Conservation (phyloP, 2,797 vertebrate species). For the Spea hammondii region DNA sequence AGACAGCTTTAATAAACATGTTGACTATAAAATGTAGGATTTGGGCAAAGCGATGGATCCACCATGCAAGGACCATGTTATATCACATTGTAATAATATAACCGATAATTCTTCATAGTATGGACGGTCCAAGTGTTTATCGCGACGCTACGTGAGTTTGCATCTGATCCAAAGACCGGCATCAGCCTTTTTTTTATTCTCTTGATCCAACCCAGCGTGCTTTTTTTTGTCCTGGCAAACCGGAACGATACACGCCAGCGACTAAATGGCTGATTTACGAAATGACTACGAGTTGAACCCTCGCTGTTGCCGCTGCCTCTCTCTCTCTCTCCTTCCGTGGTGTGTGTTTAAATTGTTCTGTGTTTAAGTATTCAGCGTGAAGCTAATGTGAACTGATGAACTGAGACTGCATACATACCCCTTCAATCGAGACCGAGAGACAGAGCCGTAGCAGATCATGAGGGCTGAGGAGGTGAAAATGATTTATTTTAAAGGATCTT, state of each 20-base stretch:
- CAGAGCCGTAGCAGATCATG: constrained; percentile 68
- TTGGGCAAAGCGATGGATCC: no score
- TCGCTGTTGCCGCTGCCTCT: constrained; percentile 71
- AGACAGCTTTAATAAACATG: no score
- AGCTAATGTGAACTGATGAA: constrained; percentile 83
- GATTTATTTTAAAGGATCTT: constrained; percentile 72
- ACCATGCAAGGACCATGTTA: no score
- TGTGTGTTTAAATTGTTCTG: constrained; percentile 79
- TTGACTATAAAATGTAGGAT: no score
- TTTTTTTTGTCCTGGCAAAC: constrained; percentile 55
- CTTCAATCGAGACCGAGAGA: constrained; percentile 69
- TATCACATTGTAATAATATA: no score
- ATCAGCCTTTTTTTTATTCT: constrained; percentile 13
- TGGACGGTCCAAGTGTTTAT: no score
- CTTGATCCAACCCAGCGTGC: background rate
- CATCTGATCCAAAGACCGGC: constrained; percentile 4
- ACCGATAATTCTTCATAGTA: no score
- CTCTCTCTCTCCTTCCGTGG: constrained; percentile 66
- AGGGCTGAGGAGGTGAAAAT: constrained; percentile 69
- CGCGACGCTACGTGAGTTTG: background rate
- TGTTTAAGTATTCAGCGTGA: constrained; percentile 83
- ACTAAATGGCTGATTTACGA: constrained; percentile 80
- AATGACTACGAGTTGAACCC: constrained; percentile 77
- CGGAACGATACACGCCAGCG: constrained; percentile 63
- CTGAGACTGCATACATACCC: constrained; percentile 76